Evolutionary conservation across 2,797 vertebrate species (phyloP), one percentile per base, ranked within the genome.

Genomic region (Picus viridis): DNA sequence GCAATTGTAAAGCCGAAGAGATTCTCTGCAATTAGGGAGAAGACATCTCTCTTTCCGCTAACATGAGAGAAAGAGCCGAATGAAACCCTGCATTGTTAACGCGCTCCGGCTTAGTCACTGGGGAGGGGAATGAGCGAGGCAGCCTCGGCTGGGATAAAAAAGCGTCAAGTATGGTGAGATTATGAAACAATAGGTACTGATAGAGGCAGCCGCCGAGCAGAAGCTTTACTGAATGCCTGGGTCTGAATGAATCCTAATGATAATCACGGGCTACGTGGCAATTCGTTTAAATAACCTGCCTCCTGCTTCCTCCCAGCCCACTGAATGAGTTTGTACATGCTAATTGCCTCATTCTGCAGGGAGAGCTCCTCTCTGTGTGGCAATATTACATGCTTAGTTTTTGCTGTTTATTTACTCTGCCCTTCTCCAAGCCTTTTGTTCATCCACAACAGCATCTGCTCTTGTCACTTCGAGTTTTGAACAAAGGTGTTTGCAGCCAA

Each of bases 121-220:
- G 61, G 81, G 75, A 91, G 75, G 67, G 87, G 83, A 88, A 92
- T 61, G 81, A 96, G 89, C 90, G 78, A 85, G 91, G 96, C 91
- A 94, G 92, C 92, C 86, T 96, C 86, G 77, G 89, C 70, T 43
- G 88, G 94, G 94, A 96, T 94, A 94, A 96, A 96, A 95, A 96
- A 93, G 83, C 81, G 36, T 90, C 2, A 86, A 89, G 92, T 76
- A 79, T 45, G 74, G 94, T 0, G 45, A 92, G 91, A 96, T 95
- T 92, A 92, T 89, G 72, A 92, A 94, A 96, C 96, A 96, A 95
- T 94, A 88, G 93, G 91, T 88, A 84, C 94, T 96, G 94, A 96
- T 94, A 93, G 94, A 92, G 94, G 89, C 92, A 95, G 92, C 69
- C 70, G 14, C 81, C 69, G 90, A 95, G 95, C 95, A 94, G 95